A percentile compares a stretch with the other conserved stretches of the same genome.
Evolutionary conservation across 30 jellyfish, hydroid and myxozoan genomes (phyloP).

Genomic region (Pelagia noctiluca): DNA sequence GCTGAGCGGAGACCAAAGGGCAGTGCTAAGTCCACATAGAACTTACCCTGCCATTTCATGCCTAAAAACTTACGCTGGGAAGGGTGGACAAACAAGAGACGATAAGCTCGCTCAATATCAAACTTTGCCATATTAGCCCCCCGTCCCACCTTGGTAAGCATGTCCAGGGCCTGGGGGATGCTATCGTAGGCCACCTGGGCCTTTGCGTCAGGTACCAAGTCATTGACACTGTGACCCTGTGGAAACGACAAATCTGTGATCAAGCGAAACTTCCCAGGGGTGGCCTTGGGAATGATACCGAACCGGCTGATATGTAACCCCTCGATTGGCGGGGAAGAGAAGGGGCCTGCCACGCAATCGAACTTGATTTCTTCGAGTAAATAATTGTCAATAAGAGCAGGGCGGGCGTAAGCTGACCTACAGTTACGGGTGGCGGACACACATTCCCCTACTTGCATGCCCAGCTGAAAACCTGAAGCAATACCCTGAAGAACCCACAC

Average conservation of each 20-base stretch:
- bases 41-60: too few relatives aligned
- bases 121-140: background rate
- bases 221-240: conserved; percentile 45
- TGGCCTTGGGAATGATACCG: conserved; percentile 78
- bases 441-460: background rate
- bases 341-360: conserved; percentile 75
- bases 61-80: too few relatives aligned
- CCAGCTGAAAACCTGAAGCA: background rate
- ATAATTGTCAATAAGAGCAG: conserved; percentile 45
- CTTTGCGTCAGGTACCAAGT: conserved; percentile 45
- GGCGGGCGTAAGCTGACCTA: conserved; percentile 49
- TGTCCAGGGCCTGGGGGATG: background rate
- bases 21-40: too few relatives aligned
- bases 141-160: background rate
- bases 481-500: background rate
- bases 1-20: too few relatives aligned
- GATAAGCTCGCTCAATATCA: too few relatives aligned
- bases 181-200: background rate
- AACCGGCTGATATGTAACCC: conserved; percentile 62
- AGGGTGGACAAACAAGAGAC: too few relatives aligned
- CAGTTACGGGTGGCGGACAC: conserved; percentile 52
- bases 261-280: conserved; percentile 75
- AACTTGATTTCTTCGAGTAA: conserved; percentile 32
- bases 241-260: conserved; percentile 71
- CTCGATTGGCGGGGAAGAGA: conserved; percentile 42